These are phyloP conservation scores for Torymus tubicola DNA, from an alignment of 2,888 invertebrate genomes.

Conservation along the genomic window DNA sequence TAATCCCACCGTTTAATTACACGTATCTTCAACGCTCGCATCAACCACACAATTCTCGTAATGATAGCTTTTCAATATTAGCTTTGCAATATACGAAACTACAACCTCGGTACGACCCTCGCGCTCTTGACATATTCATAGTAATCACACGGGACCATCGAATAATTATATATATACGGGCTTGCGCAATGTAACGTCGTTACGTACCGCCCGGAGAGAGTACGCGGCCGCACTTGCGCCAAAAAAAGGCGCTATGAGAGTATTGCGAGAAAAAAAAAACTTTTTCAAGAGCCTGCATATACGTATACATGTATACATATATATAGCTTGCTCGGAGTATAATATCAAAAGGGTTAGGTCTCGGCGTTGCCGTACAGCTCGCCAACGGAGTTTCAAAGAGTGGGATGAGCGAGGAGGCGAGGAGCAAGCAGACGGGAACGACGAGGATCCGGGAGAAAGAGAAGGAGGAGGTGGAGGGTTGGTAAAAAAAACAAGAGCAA, in stretches of 20 bases:
- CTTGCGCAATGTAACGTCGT: background rate
- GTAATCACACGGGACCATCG: constrained; percentile 17
- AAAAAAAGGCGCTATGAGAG: too few species aligned
- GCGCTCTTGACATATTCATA: background rate
- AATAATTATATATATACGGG: constrained; percentile 19
- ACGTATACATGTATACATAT: background rate
- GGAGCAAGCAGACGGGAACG: constrained; percentile 55
- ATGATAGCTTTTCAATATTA: constrained; percentile 27
- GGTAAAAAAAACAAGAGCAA: constrained; percentile 16
- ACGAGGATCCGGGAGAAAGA: constrained; percentile 56
- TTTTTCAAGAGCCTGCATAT: background rate
- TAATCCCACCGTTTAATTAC: too few species aligned
- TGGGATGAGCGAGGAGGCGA: constrained; percentile 61
- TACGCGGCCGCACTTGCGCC: background rate
- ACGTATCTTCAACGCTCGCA: too few species aligned
- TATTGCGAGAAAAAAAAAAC: background rate
- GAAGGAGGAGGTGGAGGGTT: constrained; percentile 28
- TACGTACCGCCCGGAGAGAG: background rate
- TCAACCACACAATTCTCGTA: background rate
- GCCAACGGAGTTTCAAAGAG: constrained; percentile 62
- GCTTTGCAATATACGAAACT: constrained; percentile 5
- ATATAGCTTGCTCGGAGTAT: constrained; percentile 59
- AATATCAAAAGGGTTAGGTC: constrained; percentile 70
- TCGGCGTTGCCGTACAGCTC: constrained; percentile 61
- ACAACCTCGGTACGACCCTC: background rate